Evolutionary conservation across 2,888 invertebrate genomes (phyloP).

Genomic region (Helobdella robusta): DNA sequence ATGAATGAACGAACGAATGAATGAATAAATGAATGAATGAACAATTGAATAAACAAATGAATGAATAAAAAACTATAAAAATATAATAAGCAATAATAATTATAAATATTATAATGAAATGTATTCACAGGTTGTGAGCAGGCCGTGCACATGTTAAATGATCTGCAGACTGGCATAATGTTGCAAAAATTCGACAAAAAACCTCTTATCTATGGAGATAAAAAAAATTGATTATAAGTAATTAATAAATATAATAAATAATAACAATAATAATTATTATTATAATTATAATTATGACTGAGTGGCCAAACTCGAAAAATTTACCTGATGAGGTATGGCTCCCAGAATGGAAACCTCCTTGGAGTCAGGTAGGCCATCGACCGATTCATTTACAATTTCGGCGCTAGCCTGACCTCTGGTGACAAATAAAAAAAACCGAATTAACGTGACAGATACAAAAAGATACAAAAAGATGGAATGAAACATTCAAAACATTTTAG

Average conservation of each 20-base stretch:
- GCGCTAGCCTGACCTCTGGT: constrained; percentile 42
- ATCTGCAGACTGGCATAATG: constrained; percentile 70
- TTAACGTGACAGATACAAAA: no score
- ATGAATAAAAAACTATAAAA: neutral
- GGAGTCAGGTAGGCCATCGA: neutral
- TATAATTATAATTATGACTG: neutral
- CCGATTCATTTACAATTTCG: neutral
- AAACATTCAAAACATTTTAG: neutral
- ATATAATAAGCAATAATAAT: neutral
- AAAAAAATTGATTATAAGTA: neutral
- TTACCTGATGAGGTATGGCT: constrained; percentile 65
- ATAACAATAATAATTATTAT: neutral
- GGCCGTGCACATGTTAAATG: constrained; percentile 82
- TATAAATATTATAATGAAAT: neutral
- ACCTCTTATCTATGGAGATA: constrained; percentile 64
- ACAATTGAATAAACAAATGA: neutral
- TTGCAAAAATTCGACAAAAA: constrained; percentile 73
- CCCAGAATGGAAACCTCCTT: constrained; percentile 56
- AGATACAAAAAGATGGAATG: no score
- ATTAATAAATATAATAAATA: neutral
- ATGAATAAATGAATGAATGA: neutral
- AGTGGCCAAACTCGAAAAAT: neutral
- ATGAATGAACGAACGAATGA: no score
- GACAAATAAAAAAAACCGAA: constrained; percentile 66
- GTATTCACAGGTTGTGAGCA: constrained; percentile 56